Percentiles rank a stretch among this genome's conserved stretches.
Evolutionary conservation across 2,888 invertebrate genomes (phyloP).

Genomic region (Neoscelio sp.): DNA sequence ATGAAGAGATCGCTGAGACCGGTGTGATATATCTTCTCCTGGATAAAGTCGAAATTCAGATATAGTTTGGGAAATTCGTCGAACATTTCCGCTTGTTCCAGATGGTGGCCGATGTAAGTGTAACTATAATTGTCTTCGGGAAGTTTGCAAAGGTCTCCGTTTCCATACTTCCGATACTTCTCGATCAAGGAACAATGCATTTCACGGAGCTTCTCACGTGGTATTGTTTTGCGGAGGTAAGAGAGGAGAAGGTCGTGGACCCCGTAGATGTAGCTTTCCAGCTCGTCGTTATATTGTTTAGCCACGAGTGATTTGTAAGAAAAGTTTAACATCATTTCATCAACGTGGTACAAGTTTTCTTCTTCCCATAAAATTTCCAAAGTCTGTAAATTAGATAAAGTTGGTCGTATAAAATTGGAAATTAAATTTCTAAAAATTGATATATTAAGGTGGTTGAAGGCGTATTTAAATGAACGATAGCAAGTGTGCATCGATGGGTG

Average conservation of each 20-base stretch:
- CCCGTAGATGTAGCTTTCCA: constrained; percentile 87
- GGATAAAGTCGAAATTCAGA: constrained; percentile 88
- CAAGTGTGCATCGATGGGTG: no score
- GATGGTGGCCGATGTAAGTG: constrained; percentile 89
- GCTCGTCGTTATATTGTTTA: constrained; percentile 86
- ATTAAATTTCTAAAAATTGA: constrained; percentile 3
- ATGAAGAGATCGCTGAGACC: constrained; percentile 88
- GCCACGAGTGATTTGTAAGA: constrained; percentile 88
- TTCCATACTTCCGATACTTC: constrained; percentile 84
- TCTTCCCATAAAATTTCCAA: constrained; percentile 84
- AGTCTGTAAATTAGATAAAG: constrained; percentile 78
- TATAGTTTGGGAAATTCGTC: constrained; percentile 86
- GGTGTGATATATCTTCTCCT: constrained; percentile 87
- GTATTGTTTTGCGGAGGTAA: constrained; percentile 84
- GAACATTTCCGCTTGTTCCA: constrained; percentile 85
- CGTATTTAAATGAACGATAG: no score
- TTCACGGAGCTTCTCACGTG: constrained; percentile 82
- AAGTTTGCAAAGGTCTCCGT: constrained; percentile 85
- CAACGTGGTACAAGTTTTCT: constrained; percentile 83
- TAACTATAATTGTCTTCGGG: constrained; percentile 90
- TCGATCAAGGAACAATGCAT: constrained; percentile 86
- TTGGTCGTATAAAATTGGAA: constrained; percentile 38
- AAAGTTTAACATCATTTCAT: constrained; percentile 86
- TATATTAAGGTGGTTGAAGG: background rate
- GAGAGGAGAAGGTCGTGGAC: constrained; percentile 88